A percentile compares a stretch with the other conserved stretches of the same genome.
These are phyloP conservation scores for Acanthosoma haemorrhoidale DNA, from an alignment of 2,888 invertebrate genomes.

Conservation along the genomic window DNA sequence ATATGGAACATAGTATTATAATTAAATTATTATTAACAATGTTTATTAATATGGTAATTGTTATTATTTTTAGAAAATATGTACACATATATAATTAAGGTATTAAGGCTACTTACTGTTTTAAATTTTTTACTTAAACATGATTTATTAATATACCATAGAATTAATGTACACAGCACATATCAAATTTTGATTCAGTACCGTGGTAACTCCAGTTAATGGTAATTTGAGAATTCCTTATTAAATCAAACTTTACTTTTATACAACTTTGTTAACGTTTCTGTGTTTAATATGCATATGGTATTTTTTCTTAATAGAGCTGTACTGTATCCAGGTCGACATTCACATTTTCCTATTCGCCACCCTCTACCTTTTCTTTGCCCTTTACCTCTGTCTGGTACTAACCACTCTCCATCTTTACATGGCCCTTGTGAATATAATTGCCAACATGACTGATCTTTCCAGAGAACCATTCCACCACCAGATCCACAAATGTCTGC, in stretches of 20 bases:
- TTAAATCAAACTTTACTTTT: not conserved
- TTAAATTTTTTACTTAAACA: no score
- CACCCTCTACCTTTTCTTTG: slow-evolving; percentile 41
- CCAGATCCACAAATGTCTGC: slow-evolving; percentile 37
- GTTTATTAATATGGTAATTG: no score
- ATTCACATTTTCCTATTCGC: slow-evolving; percentile 58
- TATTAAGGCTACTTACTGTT: no score
- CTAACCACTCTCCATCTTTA: slow-evolving; percentile 63
- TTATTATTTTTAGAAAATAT: no score
- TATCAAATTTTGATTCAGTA: not conserved
- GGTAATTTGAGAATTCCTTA: not conserved
- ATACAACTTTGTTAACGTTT: not conserved
- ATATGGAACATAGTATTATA: no score
- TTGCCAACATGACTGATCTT: slow-evolving; percentile 66
- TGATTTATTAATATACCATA: no score
- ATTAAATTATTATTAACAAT: no score
- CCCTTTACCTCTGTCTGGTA: slow-evolving; percentile 50
- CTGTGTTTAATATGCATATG: not conserved
- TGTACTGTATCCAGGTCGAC: slow-evolving; percentile 60
- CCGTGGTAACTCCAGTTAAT: not conserved
- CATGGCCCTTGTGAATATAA: slow-evolving; percentile 75
- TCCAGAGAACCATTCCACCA: slow-evolving; percentile 50
- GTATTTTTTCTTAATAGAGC: slow-evolving; percentile 35
- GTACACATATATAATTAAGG: no score
- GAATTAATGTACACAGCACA: no score